Conservation (phyloP, 1,140 invertebrate genomes). For the Copidosoma floridanum region DNA sequence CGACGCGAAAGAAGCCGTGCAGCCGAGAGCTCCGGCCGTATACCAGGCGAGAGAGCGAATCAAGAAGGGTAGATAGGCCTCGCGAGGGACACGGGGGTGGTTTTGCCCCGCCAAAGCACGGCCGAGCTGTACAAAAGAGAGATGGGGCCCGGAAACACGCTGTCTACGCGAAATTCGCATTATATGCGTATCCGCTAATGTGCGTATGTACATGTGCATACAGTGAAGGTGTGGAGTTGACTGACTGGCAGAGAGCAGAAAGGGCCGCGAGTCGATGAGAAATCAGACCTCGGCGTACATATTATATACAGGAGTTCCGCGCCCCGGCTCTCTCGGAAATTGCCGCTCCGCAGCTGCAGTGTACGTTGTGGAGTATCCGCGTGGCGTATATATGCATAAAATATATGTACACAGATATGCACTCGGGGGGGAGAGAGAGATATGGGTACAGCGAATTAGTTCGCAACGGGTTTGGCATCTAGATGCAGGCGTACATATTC, state of each 20-base stretch:
- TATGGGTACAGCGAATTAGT: constrained; percentile 2
- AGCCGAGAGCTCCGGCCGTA: background rate
- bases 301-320: background rate
- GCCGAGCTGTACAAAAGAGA: constrained; percentile 6
- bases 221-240: background rate
- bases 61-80: background rate
- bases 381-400: background rate
- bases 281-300: constrained; percentile 8
- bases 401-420: background rate
- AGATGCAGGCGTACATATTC: background rate
- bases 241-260: constrained; percentile 20
- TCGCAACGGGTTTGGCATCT: background rate
- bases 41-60: background rate
- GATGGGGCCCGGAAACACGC: constrained; percentile 18
- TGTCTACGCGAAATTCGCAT: constrained; percentile 16
- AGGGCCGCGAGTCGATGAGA: constrained; percentile 26
- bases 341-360: background rate
- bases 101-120: too few relatives aligned
- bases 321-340: constrained; percentile 18
- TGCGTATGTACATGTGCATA: background rate
- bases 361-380: too few relatives aligned
- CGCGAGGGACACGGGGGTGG: background rate
- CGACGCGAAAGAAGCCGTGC: constrained; percentile 25
- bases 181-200: too few relatives aligned
- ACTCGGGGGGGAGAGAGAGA: background rate